phyloP scores from a whole-genome alignment of 2,797 vertebrate species.

The Macroramphosus scolopax region DNA sequence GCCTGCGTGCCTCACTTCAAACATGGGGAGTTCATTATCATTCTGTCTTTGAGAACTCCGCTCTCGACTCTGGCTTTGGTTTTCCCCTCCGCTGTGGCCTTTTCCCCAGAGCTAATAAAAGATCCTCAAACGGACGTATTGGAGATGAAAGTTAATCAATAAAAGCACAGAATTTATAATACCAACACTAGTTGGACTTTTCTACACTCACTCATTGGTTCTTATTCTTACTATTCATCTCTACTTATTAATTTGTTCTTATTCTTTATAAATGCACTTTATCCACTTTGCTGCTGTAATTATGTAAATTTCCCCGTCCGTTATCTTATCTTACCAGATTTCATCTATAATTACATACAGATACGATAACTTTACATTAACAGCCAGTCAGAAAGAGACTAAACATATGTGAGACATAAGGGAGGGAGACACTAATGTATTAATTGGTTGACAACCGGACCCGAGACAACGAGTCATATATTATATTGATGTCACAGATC shows the following conservation, averaged over 20 bases:
- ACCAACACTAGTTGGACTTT: too few relatives aligned
- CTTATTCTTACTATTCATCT: too few relatives aligned
- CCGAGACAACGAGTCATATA: conserved; percentile 21
- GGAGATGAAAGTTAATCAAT: conserved; percentile 36
- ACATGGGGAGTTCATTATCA: conserved; percentile 48
- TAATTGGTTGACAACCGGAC: neutral
- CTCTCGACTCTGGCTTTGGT: conserved; percentile 30
- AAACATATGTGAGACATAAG: neutral
- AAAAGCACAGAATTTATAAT: conserved; percentile 22
- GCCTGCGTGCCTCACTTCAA: too few relatives aligned
- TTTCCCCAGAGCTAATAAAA: conserved; percentile 16
- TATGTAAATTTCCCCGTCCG: too few relatives aligned
- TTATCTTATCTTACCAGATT: too few relatives aligned
- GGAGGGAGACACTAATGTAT: neutral
- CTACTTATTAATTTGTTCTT: too few relatives aligned
- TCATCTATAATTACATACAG: too few relatives aligned
- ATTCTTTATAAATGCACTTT: too few relatives aligned
- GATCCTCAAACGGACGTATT: conserved; percentile 40
- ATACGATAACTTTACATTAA: too few relatives aligned
- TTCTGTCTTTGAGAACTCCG: conserved; percentile 47
- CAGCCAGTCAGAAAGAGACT: conserved; percentile 4
- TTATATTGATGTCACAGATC: conserved; percentile 22
- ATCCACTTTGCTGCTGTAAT: too few relatives aligned
- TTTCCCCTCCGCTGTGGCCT: conserved; percentile 21
- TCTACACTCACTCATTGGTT: too few relatives aligned